Evolutionary conservation across 2,113 vertebrate genomes (phyloP).

Genomic region (Corvus hawaiiensis): DNA sequence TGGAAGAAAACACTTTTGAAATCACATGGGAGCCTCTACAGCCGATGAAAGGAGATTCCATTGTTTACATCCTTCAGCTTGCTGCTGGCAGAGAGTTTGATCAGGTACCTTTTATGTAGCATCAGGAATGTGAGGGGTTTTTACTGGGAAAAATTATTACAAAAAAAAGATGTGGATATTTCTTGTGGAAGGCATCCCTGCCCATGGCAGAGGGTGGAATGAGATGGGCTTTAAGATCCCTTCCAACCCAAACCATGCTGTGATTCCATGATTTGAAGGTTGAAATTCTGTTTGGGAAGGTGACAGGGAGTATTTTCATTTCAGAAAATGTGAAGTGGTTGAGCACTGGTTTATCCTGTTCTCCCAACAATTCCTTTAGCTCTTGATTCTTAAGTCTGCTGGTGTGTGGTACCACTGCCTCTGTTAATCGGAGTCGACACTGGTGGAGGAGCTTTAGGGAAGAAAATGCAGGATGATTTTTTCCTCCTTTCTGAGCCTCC

Average conservation of each 20-base stretch:
- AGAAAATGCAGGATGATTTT: background rate
- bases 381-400: background rate
- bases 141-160: background rate
- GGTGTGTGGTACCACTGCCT: background rate
- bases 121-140: rapidly evolving
- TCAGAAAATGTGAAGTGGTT: background rate
- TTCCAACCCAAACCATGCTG: background rate
- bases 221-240: background rate
- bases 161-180: background rate
- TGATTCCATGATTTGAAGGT: background rate
- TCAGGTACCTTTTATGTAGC: constrained; percentile 63
- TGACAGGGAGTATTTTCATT: background rate
- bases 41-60: constrained; percentile 79
- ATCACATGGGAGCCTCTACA: constrained; percentile 78
- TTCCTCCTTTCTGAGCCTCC: background rate
- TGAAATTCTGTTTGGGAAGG: background rate
- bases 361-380: background rate
- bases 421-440: too few relatives aligned
- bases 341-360: background rate
- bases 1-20: constrained; percentile 71
- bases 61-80: constrained; percentile 80
- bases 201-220: background rate
- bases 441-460: background rate
- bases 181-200: background rate
- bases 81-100: constrained; percentile 73